phyloP scores from a whole-genome alignment of 2,888 invertebrate species.

The Phyllotreta striolata region DNA sequence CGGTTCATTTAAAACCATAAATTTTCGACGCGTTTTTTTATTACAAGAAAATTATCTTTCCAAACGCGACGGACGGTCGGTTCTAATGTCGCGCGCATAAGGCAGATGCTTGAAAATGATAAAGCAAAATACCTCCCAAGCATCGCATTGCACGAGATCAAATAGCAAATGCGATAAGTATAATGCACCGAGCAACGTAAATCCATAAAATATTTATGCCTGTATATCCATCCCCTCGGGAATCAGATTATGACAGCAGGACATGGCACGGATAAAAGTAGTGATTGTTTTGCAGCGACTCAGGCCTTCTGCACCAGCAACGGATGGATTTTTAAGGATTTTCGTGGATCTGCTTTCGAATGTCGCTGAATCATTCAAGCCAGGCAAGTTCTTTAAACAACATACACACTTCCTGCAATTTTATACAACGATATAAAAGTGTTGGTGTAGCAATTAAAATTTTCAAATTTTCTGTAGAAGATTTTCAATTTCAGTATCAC shows the following conservation, averaged over 20 bases:
- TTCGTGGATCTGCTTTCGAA: neutral
- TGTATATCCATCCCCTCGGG: conserved; percentile 57
- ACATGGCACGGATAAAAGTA: conserved; percentile 32
- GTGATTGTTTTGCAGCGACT: conserved; percentile 23
- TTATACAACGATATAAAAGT: no score
- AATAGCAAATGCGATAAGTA: conserved; percentile 62
- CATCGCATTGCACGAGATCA: conserved; percentile 55
- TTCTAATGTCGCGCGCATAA: no score
- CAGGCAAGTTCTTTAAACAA: no score
- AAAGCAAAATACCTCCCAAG: conserved; percentile 46
- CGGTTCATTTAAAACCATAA: conserved; percentile 1
- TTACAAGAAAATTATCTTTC: no score
- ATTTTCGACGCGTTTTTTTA: no score
- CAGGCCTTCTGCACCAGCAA: conserved; percentile 17
- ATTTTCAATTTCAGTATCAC: conserved; percentile 20
- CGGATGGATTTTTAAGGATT: conserved; percentile 26
- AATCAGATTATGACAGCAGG: conserved; percentile 60
- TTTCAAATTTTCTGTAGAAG: neutral
- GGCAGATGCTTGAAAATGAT: conserved; percentile 35
- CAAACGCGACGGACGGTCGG: no score
- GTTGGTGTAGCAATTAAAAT: neutral
- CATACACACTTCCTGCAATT: no score
- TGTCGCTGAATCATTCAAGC: no score
- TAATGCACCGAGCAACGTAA: conserved; percentile 63
- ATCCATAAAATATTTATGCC: conserved; percentile 63